phyloP scores from a whole-genome alignment of 1,140 invertebrate genomes.

The Mactra quadrangularis region DNA sequence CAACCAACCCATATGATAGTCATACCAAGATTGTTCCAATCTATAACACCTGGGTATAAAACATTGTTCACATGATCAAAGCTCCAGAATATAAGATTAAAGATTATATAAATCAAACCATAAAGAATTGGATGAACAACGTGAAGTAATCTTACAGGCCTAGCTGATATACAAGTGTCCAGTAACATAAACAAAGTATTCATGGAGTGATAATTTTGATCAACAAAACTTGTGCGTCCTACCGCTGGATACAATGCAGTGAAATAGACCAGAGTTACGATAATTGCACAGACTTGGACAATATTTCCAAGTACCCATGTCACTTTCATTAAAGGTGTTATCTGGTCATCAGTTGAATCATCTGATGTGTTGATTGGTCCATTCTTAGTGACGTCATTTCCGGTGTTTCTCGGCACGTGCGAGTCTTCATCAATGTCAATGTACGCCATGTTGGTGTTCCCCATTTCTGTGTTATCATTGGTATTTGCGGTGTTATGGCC shows the following conservation, averaged over 20 bases:
- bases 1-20: slow-evolving; percentile 55
- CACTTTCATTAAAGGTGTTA: slow-evolving; percentile 67
- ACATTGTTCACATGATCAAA: slow-evolving; percentile 68
- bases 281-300: slow-evolving; percentile 61
- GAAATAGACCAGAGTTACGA: slow-evolving; percentile 74
- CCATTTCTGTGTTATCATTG: no score
- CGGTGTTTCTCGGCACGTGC: neutral
- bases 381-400: neutral
- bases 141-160: slow-evolving; percentile 75
- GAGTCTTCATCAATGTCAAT: neutral
- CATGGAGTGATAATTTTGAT: slow-evolving; percentile 71
- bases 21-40: slow-evolving; percentile 73
- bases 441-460: neutral
- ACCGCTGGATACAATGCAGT: slow-evolving; percentile 62
- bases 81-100: slow-evolving; percentile 73
- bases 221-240: slow-evolving; percentile 28
- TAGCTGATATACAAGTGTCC: slow-evolving; percentile 65
- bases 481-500: no score
- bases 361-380: no score
- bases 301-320: slow-evolving; percentile 71
- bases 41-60: slow-evolving; percentile 71
- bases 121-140: slow-evolving; percentile 70
- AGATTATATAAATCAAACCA: slow-evolving; percentile 70
- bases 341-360: neutral
- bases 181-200: slow-evolving; percentile 71